Conservation (phyloP, 2,888 invertebrate species). For the Imbricaverruca yamaguchii region DNA sequence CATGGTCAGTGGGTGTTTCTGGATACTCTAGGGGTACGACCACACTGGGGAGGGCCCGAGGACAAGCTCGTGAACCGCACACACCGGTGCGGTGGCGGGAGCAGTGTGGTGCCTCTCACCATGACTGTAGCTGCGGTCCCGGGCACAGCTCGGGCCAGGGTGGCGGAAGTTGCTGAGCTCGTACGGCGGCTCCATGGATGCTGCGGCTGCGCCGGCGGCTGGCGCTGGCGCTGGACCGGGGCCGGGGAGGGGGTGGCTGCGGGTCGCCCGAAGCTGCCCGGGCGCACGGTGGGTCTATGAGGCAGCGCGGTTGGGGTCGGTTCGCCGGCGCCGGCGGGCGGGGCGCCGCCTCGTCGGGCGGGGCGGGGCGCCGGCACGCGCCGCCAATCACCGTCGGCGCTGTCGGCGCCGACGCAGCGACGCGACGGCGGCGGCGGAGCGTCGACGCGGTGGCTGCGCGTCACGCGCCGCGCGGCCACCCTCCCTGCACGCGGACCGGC, state of each 20-base stretch:
- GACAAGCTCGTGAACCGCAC: no score
- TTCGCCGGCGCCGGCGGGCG: not conserved
- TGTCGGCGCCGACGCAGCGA: not conserved
- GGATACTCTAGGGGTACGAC: no score
- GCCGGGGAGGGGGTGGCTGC: no score
- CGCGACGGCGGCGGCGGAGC: not conserved
- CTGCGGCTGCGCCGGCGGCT: not conserved
- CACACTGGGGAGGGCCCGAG: no score
- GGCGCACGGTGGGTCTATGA: not conserved
- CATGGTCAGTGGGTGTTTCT: no score
- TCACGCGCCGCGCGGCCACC: not conserved
- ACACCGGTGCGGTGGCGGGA: no score
- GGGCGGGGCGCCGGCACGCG: not conserved
- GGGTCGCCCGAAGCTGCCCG: not conserved
- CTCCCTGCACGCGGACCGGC: not conserved
- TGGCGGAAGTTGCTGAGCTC: not conserved
- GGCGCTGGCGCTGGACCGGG: not conserved
- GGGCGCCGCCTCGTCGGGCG: not conserved
- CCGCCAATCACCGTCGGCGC: not conserved
- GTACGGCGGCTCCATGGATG: conserved; percentile 2
- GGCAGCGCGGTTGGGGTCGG: not conserved
- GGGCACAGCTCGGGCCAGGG: conserved; percentile 5
- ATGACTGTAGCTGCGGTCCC: not conserved
- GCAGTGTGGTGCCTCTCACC: not conserved
- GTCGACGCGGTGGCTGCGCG: not conserved